phyloP scores from a whole-genome alignment of 2,113 vertebrate species.

The Bos taurus region DNA sequence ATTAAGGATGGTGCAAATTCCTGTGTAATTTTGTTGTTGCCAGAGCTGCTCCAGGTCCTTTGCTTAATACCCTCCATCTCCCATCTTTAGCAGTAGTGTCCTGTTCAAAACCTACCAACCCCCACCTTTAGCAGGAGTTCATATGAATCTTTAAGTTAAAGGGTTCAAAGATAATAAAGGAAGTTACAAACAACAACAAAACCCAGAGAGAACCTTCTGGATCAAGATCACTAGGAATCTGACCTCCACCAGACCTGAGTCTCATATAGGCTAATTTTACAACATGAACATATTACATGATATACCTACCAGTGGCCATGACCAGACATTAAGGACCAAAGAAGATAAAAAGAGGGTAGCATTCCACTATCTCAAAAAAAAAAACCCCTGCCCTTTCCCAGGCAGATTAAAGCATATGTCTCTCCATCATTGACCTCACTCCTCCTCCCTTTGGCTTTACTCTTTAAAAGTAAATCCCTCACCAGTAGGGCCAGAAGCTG shows the following conservation, averaged over 20 bases:
- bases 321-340: background rate
- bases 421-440: background rate
- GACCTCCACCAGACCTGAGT: background rate
- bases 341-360: background rate
- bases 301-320: background rate
- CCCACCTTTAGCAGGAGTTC: background rate
- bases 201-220: background rate
- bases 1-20: background rate
- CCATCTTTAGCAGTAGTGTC: background rate
- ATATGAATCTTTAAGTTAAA: background rate
- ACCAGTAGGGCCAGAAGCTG: background rate
- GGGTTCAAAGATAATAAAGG: background rate
- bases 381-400: background rate
- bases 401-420: background rate
- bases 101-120: background rate
- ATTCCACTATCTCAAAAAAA: background rate
- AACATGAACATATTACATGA: background rate
- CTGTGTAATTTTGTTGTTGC: background rate
- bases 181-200: background rate
- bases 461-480: background rate
- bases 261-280: background rate
- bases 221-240: background rate
- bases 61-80: background rate
- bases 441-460: background rate
- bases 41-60: background rate